Evolutionary conservation across 2,113 vertebrate genomes (phyloP).

Genomic region (Aldabrachelys gigantea): DNA sequence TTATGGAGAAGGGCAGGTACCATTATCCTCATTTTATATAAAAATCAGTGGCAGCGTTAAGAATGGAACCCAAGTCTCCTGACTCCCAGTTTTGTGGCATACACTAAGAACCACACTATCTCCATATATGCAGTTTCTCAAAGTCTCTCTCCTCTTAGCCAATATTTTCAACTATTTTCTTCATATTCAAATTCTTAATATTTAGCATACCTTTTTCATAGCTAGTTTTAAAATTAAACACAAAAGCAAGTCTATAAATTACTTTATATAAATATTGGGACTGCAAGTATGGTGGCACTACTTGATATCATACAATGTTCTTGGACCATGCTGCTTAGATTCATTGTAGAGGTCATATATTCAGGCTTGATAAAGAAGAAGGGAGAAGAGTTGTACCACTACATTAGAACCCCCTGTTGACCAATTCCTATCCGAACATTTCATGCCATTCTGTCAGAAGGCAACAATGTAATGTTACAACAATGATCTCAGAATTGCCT

Average conservation of each 20-base stretch:
- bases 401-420: slow-evolving; percentile 19
- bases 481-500: not conserved
- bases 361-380: not conserved
- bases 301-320: not conserved
- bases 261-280: not conserved
- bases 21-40: not conserved
- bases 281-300: not conserved
- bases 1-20: not conserved
- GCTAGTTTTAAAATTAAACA: not conserved
- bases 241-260: not conserved
- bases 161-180: not conserved
- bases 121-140: not conserved
- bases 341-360: not conserved
- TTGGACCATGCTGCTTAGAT: not conserved
- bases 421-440: not conserved
- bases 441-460: not conserved
- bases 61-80: accelerated
- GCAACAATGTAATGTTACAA: not conserved
- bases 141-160: not conserved
- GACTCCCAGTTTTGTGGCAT: not conserved
- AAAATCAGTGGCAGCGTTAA: not conserved
- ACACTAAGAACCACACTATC: accelerated
- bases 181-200: not conserved
- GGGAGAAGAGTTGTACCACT: not conserved
- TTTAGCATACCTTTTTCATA: not conserved